These are phyloP conservation scores for Amblyopsis hoosieri DNA, from an alignment of 2,797 vertebrate species.

Conservation along the genomic window DNA sequence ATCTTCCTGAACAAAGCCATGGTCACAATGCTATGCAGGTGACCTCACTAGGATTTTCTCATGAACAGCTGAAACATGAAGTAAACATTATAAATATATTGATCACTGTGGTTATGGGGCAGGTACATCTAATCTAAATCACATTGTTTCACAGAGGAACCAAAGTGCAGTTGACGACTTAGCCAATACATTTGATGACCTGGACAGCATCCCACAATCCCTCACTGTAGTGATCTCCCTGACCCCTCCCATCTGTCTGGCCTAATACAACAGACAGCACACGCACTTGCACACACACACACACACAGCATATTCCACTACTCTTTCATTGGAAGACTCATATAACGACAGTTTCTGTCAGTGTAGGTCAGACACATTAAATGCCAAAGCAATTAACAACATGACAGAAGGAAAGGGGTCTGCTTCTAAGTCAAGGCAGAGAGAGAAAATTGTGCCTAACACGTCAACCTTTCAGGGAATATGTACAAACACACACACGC, in stretches of 20 bases:
- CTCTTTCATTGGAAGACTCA: slow-evolving; percentile 22
- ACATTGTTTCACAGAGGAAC: too few relatives aligned
- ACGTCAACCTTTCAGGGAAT: not conserved
- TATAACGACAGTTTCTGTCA: slow-evolving; percentile 28
- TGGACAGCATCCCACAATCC: not conserved
- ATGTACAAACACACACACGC: not conserved
- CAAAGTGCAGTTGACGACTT: too few relatives aligned
- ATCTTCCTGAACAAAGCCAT: too few relatives aligned
- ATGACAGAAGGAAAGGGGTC: slow-evolving; percentile 9
- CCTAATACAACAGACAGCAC: slow-evolving; percentile 3
- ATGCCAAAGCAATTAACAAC: slow-evolving; percentile 62
- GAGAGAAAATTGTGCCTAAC: slow-evolving; percentile 2
- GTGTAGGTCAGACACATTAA: slow-evolving; percentile 40
- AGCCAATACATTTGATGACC: too few relatives aligned
- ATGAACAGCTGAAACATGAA: too few relatives aligned
- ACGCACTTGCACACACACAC: not conserved
- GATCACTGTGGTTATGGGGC: too few relatives aligned
- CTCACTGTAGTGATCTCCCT: slow-evolving; percentile 8
- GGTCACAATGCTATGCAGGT: too few relatives aligned
- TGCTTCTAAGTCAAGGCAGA: slow-evolving; percentile 7
- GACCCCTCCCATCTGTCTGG: slow-evolving; percentile 21
- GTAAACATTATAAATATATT: too few relatives aligned
- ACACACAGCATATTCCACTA: not conserved
- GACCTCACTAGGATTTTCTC: too few relatives aligned
- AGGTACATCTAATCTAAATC: too few relatives aligned